Base-by-base conservation (phyloP, 2,113 vertebrate species). In the Prunella fulvescens region DNA sequence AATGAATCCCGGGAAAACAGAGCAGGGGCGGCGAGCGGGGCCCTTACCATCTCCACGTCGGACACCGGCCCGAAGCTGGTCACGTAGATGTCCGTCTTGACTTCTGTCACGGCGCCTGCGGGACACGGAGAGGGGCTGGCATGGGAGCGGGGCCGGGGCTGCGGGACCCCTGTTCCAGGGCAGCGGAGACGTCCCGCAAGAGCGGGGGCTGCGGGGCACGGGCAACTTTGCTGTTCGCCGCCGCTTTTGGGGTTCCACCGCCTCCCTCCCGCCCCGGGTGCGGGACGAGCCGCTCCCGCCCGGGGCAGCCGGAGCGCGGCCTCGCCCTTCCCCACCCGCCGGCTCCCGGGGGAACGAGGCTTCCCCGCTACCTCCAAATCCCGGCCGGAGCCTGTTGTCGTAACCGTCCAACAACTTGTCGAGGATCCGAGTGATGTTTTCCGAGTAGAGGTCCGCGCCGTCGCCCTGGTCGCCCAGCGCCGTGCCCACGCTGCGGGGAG, bases 31-130 rank as follows among this genome's bases (percentile, higher is more conserved):
- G 58, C 47, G 3, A 50, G 57, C 3, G 18, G 28, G 42, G 53
- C 61, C 95, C 98, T 91, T 97, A 99, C 99, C 99, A 99, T 99
- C 97, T 99, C 99, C 96, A 99, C 99, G 85, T 99, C 99, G 72
- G 99, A 99, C 76, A 99, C 99, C 0, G 99, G 99, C 73, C 99
- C 99, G 86, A 99, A 99, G 96, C 99, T 99, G 85, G 99, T 99
- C 95, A 99, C 99, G 57, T 99, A 99, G 96, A 99, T 99, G 92
- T 99, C 99, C 19, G 99, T 99, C 98, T 99, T 99, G 69, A 99
- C 98, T 96, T 99, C 99, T 11, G 99, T 99, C 90, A 99, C 99
- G 84, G 98, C 97, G 89, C 98, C 99, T 99, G 93, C 48, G 85
- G 95, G 80, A 90, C 91, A 61, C 33, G 71, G 62, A 90, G 23